Percentiles rank a stretch among this genome's conserved stretches.
phyloP scores from a whole-genome alignment of 2,888 invertebrate genomes.

The Lasioglossum calceatum region DNA sequence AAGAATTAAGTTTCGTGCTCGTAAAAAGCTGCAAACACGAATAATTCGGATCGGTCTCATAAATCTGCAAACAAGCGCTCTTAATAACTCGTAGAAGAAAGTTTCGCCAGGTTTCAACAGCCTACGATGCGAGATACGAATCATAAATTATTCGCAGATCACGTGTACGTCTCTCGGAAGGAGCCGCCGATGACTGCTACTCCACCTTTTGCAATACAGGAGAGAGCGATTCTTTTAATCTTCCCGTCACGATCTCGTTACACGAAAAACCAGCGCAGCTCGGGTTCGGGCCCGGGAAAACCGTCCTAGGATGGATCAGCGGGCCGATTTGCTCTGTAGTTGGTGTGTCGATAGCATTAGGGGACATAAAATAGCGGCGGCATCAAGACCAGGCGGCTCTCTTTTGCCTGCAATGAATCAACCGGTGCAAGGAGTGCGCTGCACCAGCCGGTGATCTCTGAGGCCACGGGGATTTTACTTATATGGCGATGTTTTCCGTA shows the following conservation, averaged over 20 bases:
- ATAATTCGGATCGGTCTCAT: background rate
- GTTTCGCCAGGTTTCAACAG: background rate
- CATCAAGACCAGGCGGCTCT: conserved; percentile 59
- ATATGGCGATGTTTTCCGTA: conserved; percentile 77
- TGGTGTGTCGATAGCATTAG: conserved; percentile 46
- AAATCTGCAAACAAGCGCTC: background rate
- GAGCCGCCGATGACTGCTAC: background rate
- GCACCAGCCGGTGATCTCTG: conserved; percentile 17
- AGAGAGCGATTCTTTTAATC: background rate
- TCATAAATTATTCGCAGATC: background rate
- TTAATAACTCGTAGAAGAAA: background rate
- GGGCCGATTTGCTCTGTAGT: conserved; percentile 19
- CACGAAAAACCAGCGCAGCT: background rate
- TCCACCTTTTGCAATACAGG: background rate
- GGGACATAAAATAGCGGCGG: conserved; percentile 67
- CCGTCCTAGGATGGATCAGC: background rate
- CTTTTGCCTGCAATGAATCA: conserved; percentile 74
- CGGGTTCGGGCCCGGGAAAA: conserved; percentile 5
- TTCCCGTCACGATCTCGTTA: background rate
- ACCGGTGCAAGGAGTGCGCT: conserved; percentile 29
- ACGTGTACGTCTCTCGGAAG: background rate
- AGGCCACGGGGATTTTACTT: conserved; percentile 73
- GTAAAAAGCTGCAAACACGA: background rate
- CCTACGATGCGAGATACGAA: background rate
- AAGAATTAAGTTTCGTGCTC: background rate